phyloP scores from a whole-genome alignment of 92 coral and sea anemone genomes.

The Porites divaricata region DNA sequence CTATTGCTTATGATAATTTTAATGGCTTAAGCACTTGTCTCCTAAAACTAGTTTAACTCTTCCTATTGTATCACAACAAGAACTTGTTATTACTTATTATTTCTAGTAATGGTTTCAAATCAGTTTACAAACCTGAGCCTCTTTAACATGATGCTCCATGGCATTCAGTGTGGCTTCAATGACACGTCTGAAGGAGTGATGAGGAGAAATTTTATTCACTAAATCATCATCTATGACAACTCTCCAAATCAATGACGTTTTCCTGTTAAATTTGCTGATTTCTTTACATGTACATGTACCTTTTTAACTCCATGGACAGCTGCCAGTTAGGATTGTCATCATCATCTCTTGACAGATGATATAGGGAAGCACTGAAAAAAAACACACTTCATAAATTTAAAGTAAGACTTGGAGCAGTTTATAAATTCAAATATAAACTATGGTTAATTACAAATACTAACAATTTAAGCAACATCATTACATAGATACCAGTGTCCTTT shows the following conservation, averaged over 20 bases:
- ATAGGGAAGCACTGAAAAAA: slow-evolving; percentile 63
- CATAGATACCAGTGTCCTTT: too few relatives aligned
- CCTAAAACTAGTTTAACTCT: too few relatives aligned
- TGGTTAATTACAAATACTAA: too few relatives aligned
- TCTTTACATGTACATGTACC: slow-evolving; percentile 12
- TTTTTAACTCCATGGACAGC: slow-evolving; percentile 56
- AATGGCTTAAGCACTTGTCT: too few relatives aligned
- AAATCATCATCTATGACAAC: background rate
- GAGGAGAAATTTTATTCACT: background rate
- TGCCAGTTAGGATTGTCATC: slow-evolving; percentile 25
- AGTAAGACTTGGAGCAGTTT: too few relatives aligned
- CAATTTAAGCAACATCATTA: too few relatives aligned
- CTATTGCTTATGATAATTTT: too few relatives aligned
- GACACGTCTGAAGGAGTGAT: slow-evolving; percentile 56
- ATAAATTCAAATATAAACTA: too few relatives aligned
- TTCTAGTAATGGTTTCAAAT: background rate
- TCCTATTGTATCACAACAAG: too few relatives aligned
- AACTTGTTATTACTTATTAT: too few relatives aligned
- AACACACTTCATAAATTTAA: background rate
- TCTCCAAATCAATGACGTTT: too few relatives aligned
- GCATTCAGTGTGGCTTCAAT: slow-evolving; percentile 72
- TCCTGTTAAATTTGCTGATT: background rate
- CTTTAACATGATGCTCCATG: slow-evolving; percentile 82
- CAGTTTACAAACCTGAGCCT: slow-evolving; percentile 64
- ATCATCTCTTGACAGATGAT: slow-evolving; percentile 84